phyloP scores from a whole-genome alignment of 2,113 vertebrate genomes.

The Otus sunia region DNA sequence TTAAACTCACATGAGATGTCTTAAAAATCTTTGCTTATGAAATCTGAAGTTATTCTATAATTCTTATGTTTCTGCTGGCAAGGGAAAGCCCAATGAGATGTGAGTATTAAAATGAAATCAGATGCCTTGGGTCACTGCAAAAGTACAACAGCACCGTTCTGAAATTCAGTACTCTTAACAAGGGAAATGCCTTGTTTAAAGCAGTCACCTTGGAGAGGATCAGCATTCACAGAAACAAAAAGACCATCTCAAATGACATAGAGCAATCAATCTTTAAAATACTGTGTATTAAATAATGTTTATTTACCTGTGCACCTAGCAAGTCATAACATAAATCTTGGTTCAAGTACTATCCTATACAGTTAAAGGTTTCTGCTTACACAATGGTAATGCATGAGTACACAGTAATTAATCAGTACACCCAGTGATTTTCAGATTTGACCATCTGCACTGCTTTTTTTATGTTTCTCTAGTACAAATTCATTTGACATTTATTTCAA shows the following conservation, averaged over 20 bases:
- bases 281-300: neutral
- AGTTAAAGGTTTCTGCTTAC: neutral
- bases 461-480: neutral
- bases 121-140: neutral
- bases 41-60: neutral
- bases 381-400: neutral
- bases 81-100: neutral
- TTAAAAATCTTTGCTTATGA: neutral
- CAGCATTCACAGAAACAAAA: neutral
- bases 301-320: neutral
- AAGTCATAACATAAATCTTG: neutral
- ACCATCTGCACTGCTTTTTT: neutral
- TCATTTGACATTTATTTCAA: neutral
- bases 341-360: neutral
- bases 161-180: neutral
- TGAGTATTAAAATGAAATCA: neutral
- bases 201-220: neutral
- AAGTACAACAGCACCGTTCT: neutral
- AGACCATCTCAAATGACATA: neutral
- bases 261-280: neutral
- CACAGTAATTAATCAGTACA: neutral
- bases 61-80: neutral
- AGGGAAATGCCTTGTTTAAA: neutral
- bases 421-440: neutral
- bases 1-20: neutral